Conservation (phyloP, 1,140 invertebrate species). For the honey bee (Apis mellifera) region DNA sequence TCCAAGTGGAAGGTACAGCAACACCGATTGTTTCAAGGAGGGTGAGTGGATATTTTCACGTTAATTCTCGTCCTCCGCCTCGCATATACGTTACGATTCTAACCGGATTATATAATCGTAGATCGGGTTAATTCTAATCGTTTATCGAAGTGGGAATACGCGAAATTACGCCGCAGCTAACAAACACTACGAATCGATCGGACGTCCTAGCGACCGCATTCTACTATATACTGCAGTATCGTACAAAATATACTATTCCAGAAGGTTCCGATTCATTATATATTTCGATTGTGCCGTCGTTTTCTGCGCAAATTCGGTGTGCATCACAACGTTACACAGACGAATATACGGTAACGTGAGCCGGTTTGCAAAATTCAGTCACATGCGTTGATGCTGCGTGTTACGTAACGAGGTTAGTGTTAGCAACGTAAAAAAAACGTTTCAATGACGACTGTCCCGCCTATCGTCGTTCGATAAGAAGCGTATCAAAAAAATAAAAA, state of each 20-base stretch:
- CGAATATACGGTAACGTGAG: slow-evolving; percentile 9
- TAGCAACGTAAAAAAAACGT: slow-evolving; percentile 34
- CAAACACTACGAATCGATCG: slow-evolving; percentile 26
- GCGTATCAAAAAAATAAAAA: background rate
- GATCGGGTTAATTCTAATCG: slow-evolving; percentile 27
- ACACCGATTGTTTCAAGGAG: slow-evolving; percentile 61
- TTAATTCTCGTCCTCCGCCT: background rate
- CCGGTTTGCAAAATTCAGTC: slow-evolving; percentile 39
- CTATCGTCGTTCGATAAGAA: background rate
- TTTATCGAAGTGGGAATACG: background rate
- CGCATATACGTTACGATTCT: background rate
- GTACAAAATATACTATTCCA: slow-evolving; percentile 30
- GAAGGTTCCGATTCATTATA: slow-evolving; percentile 13
- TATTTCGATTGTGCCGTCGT: no score
- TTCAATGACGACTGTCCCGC: slow-evolving; percentile 4
- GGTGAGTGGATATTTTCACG: slow-evolving; percentile 54
- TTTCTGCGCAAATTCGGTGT: slow-evolving; percentile 1
- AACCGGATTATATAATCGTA: slow-evolving; percentile 23
- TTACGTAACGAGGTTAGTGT: slow-evolving; percentile 51
- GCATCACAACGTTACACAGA: background rate
- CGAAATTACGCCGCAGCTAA: slow-evolving; percentile 23
- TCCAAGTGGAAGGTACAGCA: slow-evolving; percentile 61
- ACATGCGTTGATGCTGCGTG: slow-evolving; percentile 21
- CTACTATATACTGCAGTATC: background rate
- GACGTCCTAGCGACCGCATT: background rate